These are phyloP conservation scores for Mystacornis crossleyi DNA, from an alignment of 2,113 vertebrate genomes.

Conservation along the genomic window DNA sequence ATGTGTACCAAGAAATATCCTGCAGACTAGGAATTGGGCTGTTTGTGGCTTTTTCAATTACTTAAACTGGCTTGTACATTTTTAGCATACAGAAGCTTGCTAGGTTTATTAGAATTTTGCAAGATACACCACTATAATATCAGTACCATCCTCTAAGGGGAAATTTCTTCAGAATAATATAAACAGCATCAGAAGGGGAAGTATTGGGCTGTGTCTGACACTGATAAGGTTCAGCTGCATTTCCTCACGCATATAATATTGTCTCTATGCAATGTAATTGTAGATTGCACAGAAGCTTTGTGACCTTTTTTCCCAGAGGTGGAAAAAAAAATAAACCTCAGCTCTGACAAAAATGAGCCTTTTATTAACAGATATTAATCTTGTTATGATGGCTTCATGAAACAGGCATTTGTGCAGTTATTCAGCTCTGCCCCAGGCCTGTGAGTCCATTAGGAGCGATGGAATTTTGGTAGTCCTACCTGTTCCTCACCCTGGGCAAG, in stretches of 20 bases:
- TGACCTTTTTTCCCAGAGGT: not conserved
- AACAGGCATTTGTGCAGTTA: not conserved
- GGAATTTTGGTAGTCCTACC: not conserved
- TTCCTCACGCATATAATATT: not conserved
- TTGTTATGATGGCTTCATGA: not conserved
- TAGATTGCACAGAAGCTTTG: not conserved
- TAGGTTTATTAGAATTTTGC: not conserved
- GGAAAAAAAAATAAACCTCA: not conserved
- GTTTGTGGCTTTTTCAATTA: not conserved
- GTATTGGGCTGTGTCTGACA: not conserved
- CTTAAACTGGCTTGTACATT: not conserved
- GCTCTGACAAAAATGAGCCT: not conserved
- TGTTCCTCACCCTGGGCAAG: not conserved
- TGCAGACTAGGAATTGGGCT: not conserved
- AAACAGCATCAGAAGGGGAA: not conserved
- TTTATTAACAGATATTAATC: not conserved
- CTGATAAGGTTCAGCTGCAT: not conserved
- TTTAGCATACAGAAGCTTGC: not conserved
- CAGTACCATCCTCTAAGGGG: not conserved
- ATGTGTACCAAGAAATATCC: not conserved
- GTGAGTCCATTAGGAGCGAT: rapidly evolving
- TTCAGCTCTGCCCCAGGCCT: not conserved
- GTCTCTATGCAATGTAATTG: not conserved
- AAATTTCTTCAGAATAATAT: not conserved
- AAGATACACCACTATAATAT: not conserved